A percentile compares a stretch with the other conserved stretches of the same genome.
Conservation (phyloP, 1,140 invertebrate genomes). For the Halictus rubicundus region DNA sequence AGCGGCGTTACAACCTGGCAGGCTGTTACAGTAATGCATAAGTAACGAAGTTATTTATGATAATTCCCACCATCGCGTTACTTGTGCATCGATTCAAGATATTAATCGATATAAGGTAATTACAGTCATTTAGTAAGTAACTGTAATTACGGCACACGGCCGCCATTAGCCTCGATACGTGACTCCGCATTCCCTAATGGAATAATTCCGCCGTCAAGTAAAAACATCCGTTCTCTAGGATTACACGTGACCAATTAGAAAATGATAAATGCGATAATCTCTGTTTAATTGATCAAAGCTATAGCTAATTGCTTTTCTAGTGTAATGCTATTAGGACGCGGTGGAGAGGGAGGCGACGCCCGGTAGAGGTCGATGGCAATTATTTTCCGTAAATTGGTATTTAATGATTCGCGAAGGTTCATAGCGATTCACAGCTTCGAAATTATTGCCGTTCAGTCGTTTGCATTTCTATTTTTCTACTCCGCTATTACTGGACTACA, state of each 20-base stretch:
- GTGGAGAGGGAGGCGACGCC: too few relatives aligned
- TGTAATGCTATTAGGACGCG: not conserved
- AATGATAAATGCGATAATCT: not conserved
- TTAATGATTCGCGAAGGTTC: too few relatives aligned
- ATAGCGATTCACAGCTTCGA: too few relatives aligned
- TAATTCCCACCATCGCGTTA: not conserved
- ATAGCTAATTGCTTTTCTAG: too few relatives aligned
- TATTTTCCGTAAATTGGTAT: too few relatives aligned
- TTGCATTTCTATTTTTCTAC: too few relatives aligned
- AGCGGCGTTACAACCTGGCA: not conserved
- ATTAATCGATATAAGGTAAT: conserved; percentile 20
- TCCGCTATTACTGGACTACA: too few relatives aligned
- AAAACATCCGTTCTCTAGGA: not conserved
- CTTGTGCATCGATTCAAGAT: not conserved
- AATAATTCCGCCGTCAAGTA: conserved; percentile 9
- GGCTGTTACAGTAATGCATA: not conserved
- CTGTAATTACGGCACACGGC: not conserved
- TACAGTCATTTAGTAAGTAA: conserved; percentile 13
- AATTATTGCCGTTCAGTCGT: too few relatives aligned
- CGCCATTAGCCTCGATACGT: conserved; percentile 10
- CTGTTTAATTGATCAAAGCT: not conserved
- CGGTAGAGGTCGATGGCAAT: too few relatives aligned
- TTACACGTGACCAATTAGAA: not conserved
- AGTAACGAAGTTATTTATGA: not conserved
- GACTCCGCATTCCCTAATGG: conserved; percentile 7